Percentiles rank a stretch among this genome's conserved stretches.
phyloP scores from a whole-genome alignment of 1,140 invertebrate genomes.

The Neuroterus valhalla region DNA sequence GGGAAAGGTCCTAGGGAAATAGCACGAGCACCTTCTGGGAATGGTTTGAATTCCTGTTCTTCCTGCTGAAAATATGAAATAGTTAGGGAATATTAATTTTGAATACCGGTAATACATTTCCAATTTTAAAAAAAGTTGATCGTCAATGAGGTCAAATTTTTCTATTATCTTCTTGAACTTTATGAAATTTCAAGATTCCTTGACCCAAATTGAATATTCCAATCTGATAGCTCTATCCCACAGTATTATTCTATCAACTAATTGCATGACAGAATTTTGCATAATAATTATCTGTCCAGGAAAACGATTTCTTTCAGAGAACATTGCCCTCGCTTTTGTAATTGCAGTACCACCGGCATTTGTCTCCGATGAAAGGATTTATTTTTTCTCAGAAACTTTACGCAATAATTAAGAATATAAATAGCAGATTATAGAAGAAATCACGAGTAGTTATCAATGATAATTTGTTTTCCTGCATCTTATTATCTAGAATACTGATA shows the following conservation, averaged over 20 bases:
- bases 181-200: not conserved
- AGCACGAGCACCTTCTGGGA: slow-evolving; percentile 62
- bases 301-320: not conserved
- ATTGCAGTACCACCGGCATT: not conserved
- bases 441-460: not conserved
- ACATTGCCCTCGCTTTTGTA: slow-evolving; percentile 10
- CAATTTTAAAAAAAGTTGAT: not conserved
- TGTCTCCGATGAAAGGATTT: not conserved
- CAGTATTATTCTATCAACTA: not conserved
- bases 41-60: slow-evolving; percentile 66
- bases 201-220: not conserved
- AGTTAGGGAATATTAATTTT: not conserved
- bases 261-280: slow-evolving; percentile 5
- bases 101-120: not conserved
- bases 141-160: not conserved
- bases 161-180: slow-evolving; percentile 8
- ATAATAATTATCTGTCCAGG: not conserved
- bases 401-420: not conserved
- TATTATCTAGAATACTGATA: not conserved
- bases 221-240: not conserved
- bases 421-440: slow-evolving; percentile 1
- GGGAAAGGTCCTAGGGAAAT: slow-evolving; percentile 65
- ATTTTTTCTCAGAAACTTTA: not conserved
- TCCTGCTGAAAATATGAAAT: slow-evolving; percentile 41
- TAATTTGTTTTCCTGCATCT: slow-evolving; percentile 6